Evolutionary conservation across 2,888 invertebrate species (phyloP), one percentile per base, ranked within the genome.

Genomic region (Drosophila demipolita): DNA sequence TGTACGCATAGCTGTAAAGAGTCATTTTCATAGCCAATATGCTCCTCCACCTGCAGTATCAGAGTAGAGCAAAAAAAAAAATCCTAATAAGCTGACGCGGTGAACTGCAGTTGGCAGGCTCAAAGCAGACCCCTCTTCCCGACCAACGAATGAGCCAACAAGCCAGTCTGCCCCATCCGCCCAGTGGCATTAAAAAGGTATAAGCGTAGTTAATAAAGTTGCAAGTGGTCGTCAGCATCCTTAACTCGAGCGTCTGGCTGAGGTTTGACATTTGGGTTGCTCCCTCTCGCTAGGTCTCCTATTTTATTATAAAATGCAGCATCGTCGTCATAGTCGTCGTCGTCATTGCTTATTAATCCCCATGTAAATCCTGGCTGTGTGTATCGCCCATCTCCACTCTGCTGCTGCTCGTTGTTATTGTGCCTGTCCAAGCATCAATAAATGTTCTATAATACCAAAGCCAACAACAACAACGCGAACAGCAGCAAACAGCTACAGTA

Each of bases 361-460:
- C 65, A 74, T 64, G 77, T 75, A 85, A 87, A 75, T 82, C 67
- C 80, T 35, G 48, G 65, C 57, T 57, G 29, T 65, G 26, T 66
- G 35, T 53, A 38, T 38, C 49, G 45, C 38, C 32, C 42, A 59
- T 32, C 42, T 26, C 59, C 26, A 23, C 55, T 55, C 33, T 61
- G 57, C 12, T 36, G 40, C 53, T 58, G 32, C 35, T 53, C 9
- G 57, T 67, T 64, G 68, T 65, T 75, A 58, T 67, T 73, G 67
- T 78, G 75, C 78, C 73, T 71, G 73, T 67, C 80, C 77, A 82
- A 88, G 83, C 86, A 88, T 86, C 86, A 87, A 86, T 87, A 86
- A 85, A 80, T 87, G 85, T 80, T 87, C 50, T 73, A 76, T 87
- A 73, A 81, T 75, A 65, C 65, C 78, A 70, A 78, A 71, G 68